These are phyloP conservation scores for Nymphicus hollandicus DNA, from an alignment of 2,113 vertebrate species.

Conservation along the genomic window DNA sequence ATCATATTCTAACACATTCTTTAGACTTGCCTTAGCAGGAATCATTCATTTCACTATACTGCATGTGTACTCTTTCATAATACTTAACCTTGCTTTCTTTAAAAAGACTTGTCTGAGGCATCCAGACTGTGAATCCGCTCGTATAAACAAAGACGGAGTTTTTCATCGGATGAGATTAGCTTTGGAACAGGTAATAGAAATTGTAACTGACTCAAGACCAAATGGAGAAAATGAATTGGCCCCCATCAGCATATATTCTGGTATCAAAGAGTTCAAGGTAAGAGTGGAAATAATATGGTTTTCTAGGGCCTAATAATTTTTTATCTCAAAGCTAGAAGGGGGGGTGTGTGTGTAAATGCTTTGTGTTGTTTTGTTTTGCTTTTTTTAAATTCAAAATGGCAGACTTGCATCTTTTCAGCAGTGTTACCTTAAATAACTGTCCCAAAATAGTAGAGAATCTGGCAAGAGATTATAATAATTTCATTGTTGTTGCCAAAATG, in stretches of 20 bases:
- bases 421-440: not conserved
- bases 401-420: not conserved
- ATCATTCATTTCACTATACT: not conserved
- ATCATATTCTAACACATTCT: not conserved
- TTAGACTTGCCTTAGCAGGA: not conserved
- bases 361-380: not conserved
- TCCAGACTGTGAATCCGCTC: conserved; percentile 96
- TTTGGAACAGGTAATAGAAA: conserved; percentile 95
- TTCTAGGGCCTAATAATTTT: not conserved
- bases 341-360: not conserved
- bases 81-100: not conserved
- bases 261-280: conserved; percentile 95
- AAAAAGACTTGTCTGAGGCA: conserved; percentile 95
- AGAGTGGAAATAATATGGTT: not conserved
- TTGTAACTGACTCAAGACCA: conserved; percentile 88
- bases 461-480: not conserved
- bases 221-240: conserved; percentile 81
- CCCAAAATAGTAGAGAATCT: not conserved
- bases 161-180: conserved; percentile 95
- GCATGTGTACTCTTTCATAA: not conserved
- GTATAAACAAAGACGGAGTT: conserved; percentile 94
- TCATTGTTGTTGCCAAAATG: not conserved
- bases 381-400: not conserved
- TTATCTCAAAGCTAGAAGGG: not conserved
- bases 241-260: conserved; percentile 86